A percentile compares a stretch with the other conserved stretches of the same genome.
phyloP scores from a whole-genome alignment of 2,113 vertebrate genomes.

The Nesogale talazaci region DNA sequence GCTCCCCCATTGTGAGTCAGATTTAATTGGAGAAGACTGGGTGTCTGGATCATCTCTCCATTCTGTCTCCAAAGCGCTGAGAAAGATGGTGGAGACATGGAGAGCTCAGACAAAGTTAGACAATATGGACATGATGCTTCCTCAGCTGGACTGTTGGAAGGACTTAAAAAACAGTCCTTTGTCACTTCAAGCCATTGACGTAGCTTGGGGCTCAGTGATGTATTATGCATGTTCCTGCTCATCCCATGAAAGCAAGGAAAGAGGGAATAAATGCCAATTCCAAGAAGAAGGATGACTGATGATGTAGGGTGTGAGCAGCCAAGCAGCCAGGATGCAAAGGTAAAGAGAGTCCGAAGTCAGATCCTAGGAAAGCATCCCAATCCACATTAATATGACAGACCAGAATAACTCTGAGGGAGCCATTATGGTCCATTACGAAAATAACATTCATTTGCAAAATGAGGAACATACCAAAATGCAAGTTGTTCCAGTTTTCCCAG shows the following conservation, averaged over 20 bases:
- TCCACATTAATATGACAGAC: slow-evolving; percentile 60
- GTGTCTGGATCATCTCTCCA: slow-evolving; percentile 2
- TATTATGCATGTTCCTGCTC: slow-evolving; percentile 46
- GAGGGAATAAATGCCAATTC: slow-evolving; percentile 53
- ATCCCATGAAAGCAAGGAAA: slow-evolving; percentile 51
- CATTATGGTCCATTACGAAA: slow-evolving; percentile 79
- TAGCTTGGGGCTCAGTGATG: slow-evolving; percentile 30
- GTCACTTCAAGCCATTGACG: slow-evolving; percentile 8
- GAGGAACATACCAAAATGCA: slow-evolving; percentile 75
- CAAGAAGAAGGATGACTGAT: slow-evolving; percentile 53
- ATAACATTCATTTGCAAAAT: slow-evolving; percentile 79
- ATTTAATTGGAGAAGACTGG: neutral
- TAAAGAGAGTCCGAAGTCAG: slow-evolving; percentile 64
- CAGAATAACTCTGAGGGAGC: slow-evolving; percentile 71
- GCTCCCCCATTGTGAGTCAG: neutral
- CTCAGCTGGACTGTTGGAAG: slow-evolving; percentile 29
- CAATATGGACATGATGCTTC: neutral
- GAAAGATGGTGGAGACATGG: slow-evolving; percentile 27
- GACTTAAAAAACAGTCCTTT: slow-evolving; percentile 54
- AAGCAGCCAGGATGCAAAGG: neutral
- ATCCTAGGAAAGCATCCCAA: slow-evolving; percentile 59
- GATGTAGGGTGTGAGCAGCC: slow-evolving; percentile 19
- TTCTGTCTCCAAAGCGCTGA: neutral
- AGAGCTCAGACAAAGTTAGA: slow-evolving; percentile 25
- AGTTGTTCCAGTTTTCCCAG: slow-evolving; percentile 71